These are phyloP conservation scores for Callyntrura guangdongensis DNA, from an alignment of 2,888 invertebrate species.

Conservation along the genomic window DNA sequence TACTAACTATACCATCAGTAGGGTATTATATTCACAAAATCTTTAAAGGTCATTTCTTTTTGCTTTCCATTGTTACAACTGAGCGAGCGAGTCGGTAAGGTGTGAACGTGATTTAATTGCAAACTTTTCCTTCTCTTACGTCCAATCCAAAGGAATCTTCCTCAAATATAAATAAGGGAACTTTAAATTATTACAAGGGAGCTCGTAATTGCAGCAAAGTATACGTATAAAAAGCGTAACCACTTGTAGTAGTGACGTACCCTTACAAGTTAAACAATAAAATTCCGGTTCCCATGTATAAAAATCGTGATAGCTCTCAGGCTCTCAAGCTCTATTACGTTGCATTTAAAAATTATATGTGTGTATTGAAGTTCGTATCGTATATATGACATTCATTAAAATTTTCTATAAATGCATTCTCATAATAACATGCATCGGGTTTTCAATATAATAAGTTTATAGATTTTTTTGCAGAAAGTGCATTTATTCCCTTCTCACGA, in stretches of 20 bases:
- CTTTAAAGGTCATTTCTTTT: conserved; percentile 64
- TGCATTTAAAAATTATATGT: background rate
- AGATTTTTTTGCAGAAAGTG: conserved; percentile 53
- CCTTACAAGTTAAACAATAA: conserved; percentile 13
- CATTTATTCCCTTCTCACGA: conserved; percentile 69
- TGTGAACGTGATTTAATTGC: conserved; percentile 75
- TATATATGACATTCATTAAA: background rate
- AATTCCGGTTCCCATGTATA: conserved; percentile 60
- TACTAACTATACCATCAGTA: too few relatives aligned
- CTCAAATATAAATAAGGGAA: background rate
- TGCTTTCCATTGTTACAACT: conserved; percentile 60
- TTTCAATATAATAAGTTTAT: too few relatives aligned
- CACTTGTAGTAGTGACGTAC: background rate
- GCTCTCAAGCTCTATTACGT: background rate
- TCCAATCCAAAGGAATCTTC: background rate
- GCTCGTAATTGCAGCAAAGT: conserved; percentile 46
- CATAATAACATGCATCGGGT: too few relatives aligned
- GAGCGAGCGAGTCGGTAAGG: conserved; percentile 51
- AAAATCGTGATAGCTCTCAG: conserved; percentile 56
- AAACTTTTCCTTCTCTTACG: conserved; percentile 63
- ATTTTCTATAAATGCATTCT: background rate
- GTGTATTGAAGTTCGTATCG: background rate
- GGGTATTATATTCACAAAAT: too few relatives aligned
- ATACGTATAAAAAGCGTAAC: too few relatives aligned
- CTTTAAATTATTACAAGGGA: conserved; percentile 31